Evolutionary conservation across 2,113 vertebrate species (phyloP).

Genomic region (Ginglymostoma cirratum): DNA sequence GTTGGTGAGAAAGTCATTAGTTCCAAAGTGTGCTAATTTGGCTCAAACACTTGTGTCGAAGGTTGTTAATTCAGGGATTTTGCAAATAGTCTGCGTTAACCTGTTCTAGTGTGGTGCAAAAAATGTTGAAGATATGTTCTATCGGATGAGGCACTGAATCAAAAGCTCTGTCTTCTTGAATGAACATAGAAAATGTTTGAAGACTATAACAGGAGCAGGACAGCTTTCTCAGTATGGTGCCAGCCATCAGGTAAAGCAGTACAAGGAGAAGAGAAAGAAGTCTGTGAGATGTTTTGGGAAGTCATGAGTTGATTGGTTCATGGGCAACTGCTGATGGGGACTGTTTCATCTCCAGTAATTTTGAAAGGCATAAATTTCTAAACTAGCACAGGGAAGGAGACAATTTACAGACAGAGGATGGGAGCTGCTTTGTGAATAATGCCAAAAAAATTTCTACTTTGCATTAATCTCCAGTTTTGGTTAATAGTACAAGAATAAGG

Average conservation of each 20-base stretch:
- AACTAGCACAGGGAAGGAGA: too few species aligned
- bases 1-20: neutral
- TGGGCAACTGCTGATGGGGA: too few species aligned
- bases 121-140: neutral
- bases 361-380: too few species aligned
- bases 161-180: neutral
- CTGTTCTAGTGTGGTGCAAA: neutral
- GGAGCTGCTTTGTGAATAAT: too few species aligned
- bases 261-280: too few species aligned
- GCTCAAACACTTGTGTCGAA: neutral
- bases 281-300: too few species aligned
- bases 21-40: neutral
- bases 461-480: too few species aligned
- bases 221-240: neutral
- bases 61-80: neutral
- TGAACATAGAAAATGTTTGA: neutral
- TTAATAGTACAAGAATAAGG: too few species aligned
- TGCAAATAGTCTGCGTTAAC: neutral
- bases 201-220: neutral
- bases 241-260: neutral
- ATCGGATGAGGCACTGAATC: neutral
- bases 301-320: too few species aligned
- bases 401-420: too few species aligned
- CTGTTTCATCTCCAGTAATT: too few species aligned
- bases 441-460: too few species aligned